Conservation (phyloP, 2,888 invertebrate genomes). For the Campaea margaritaria region DNA sequence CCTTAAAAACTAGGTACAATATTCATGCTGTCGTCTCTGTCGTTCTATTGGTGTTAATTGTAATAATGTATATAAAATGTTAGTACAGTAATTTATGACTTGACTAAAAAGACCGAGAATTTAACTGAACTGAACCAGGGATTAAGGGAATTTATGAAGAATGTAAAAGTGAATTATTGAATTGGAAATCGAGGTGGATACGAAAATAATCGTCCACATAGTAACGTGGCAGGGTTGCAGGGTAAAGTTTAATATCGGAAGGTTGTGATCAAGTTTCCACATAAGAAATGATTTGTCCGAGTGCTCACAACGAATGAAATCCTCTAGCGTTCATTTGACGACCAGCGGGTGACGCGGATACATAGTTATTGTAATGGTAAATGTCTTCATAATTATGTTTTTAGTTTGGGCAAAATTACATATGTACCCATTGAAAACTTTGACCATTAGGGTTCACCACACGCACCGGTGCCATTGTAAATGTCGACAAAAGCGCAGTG, state of each 20-base stretch:
- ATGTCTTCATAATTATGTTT: too few species aligned
- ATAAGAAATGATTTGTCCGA: constrained; percentile 10
- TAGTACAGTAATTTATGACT: background rate
- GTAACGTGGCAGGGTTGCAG: constrained; percentile 33
- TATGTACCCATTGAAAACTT: too few species aligned
- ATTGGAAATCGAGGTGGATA: constrained; percentile 20
- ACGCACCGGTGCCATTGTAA: too few species aligned
- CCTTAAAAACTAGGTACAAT: too few species aligned
- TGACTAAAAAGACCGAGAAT: background rate
- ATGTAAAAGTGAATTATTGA: constrained; percentile 1
- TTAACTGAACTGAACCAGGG: constrained; percentile 9
- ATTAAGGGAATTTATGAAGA: constrained; percentile 1
- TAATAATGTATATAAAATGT: background rate
- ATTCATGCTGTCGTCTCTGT: background rate
- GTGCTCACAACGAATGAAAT: constrained; percentile 17
- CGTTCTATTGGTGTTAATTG: background rate
- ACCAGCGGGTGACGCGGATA: too few species aligned
- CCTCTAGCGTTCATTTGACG: too few species aligned
- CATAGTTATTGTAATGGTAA: too few species aligned
- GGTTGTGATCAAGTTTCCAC: constrained; percentile 39
- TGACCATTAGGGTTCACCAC: too few species aligned
- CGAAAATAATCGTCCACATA: constrained; percentile 17
- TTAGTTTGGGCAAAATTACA: too few species aligned
- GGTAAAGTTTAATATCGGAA: constrained; percentile 35
- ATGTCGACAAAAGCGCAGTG: too few species aligned